Base-by-base conservation (phyloP, 2,113 vertebrate genomes). In the Calidris pygmaea region DNA sequence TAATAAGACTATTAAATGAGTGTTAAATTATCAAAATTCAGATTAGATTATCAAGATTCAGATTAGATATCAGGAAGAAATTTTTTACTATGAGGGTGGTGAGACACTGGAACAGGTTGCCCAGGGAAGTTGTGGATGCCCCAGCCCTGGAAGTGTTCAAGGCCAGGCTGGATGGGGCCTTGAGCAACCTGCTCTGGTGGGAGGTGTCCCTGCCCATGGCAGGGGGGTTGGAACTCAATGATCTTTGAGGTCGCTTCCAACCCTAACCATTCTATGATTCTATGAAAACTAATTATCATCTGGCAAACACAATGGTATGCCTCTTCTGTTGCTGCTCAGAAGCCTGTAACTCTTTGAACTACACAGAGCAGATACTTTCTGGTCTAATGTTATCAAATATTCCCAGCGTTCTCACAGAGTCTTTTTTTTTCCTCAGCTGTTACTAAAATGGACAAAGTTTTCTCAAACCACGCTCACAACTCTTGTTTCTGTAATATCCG, bases 321-420 rank as follows among this genome's bases (percentile, higher is more conserved):
- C 14, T 62, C 32, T 66, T n/a, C 16, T n/a, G 4, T 59, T 89
- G 66, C 68, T 47, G 27, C 3, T 3, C 24, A 47, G 41, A 75
- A 66, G 4, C 9, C 32, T 70, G 1, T 60, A 77, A 48, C 10
- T 73, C 24, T 59, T 91, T 39, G 19, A 89, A 55, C 11, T 55
- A 50, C 30, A 20, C 16, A 32, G 23, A 59, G 4, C 39, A 4
- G 3, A 77, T 26, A 48, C 7, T 62, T 58, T 77, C 14, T 53
- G 2, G 14, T 60, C 48, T 73, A 55, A 48, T 8, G 3, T 35
- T 68, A 56, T 23, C 10, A 48, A 56, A 62, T 56, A 65, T 10
- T 66, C 41, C 39, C 58, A 11, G 10, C 2, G 1, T 13, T 32
- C 48, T 23, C 35, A 41, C 10, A 73, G 15, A 41, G 15, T 0